phyloP scores from a whole-genome alignment of 2,888 invertebrate species.

The Acronicta alni region DNA sequence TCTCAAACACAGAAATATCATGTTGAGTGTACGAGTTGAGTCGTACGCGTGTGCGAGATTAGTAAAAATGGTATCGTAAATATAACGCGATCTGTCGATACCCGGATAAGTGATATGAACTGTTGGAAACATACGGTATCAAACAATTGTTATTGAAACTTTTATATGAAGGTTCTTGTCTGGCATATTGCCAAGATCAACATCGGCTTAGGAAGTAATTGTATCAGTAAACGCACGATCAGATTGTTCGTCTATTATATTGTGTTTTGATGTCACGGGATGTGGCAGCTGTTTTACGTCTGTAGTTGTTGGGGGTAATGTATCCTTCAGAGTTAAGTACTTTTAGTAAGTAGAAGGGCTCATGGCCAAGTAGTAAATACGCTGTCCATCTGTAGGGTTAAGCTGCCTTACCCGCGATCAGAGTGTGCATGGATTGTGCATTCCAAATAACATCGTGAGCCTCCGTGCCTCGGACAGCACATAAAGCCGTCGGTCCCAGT shows the following conservation, averaged over 20 bases:
- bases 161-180: constrained; percentile 26
- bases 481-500: no score
- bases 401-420: no score
- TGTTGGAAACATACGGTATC: constrained; percentile 25
- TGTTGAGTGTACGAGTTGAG: constrained; percentile 25
- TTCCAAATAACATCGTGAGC: no score
- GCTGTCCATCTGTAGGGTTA: no score
- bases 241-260: not conserved
- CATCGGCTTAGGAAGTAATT: constrained; percentile 1
- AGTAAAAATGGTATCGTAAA: constrained; percentile 36
- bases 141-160: constrained; percentile 20
- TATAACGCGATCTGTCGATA: constrained; percentile 29
- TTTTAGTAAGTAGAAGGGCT: no score
- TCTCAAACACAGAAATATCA: constrained; percentile 20
- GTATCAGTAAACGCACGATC: constrained; percentile 1
- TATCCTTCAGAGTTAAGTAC: no score
- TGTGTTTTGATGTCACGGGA: not conserved
- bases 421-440: no score
- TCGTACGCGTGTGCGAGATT: constrained; percentile 23
- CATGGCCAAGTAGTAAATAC: no score
- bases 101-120: constrained; percentile 36
- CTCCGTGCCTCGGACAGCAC: no score
- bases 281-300: no score
- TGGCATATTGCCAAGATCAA: constrained; percentile 30
- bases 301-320: no score